These are phyloP conservation scores for Machaerirhynchus nigripectus DNA, from an alignment of 2,113 vertebrate genomes.

Conservation along the genomic window DNA sequence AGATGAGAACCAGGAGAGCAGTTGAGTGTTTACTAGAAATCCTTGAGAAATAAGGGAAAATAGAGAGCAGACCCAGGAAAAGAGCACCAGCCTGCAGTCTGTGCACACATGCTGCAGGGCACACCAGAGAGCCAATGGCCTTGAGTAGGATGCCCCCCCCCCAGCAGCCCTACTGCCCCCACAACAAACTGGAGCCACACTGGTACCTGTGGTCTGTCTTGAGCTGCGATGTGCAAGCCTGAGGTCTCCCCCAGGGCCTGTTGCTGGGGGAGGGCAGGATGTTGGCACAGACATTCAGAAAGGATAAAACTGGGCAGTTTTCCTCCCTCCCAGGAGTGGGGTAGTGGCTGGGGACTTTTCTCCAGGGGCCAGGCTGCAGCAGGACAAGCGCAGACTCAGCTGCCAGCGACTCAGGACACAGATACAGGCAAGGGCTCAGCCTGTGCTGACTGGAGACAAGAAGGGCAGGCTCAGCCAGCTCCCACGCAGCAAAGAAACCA, in stretches of 20 bases:
- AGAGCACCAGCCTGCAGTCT: neutral
- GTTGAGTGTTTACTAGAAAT: constrained; percentile 1
- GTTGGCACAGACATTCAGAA: neutral
- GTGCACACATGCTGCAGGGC: accelerated
- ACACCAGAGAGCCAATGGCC: neutral
- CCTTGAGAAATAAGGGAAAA: neutral
- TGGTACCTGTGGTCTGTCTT: neutral
- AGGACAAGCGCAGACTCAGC: neutral
- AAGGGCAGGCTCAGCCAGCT: neutral
- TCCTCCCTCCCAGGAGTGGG: neutral
- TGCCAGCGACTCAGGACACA: neutral
- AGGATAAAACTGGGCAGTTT: neutral
- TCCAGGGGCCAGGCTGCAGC: neutral
- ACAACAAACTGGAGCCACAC: neutral
- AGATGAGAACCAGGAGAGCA: neutral
- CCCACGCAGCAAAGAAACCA: neutral
- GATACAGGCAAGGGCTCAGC: neutral
- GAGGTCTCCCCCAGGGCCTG: neutral
- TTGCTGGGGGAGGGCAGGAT: neutral
- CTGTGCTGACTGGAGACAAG: neutral
- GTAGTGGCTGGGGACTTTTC: neutral
- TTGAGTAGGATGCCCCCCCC: neutral
- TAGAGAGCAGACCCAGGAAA: neutral
- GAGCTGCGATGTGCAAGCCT: neutral
- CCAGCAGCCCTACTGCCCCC: neutral